phyloP scores from a whole-genome alignment of 2,888 invertebrate species.

The Nipponacmea schrenckii region DNA sequence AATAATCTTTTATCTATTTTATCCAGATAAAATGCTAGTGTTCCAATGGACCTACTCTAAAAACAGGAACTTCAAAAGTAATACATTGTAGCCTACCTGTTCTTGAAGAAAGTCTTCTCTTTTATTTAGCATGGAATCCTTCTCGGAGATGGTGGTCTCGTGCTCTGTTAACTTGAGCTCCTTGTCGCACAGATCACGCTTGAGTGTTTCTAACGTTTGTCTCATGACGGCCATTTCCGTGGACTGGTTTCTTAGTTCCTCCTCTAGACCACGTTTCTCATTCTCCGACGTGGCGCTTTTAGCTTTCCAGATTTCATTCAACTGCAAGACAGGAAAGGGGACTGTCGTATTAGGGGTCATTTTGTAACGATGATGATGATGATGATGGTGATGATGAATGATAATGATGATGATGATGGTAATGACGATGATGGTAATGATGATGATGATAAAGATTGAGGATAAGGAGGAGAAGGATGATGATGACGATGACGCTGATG shows the following conservation, averaged over 20 bases:
- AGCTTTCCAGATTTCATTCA: conserved; percentile 55
- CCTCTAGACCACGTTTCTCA: conserved; percentile 43
- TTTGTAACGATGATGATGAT: not conserved
- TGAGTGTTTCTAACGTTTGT: conserved; percentile 36
- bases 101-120: conserved; percentile 52
- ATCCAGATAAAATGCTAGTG: too few relatives aligned
- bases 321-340: conserved; percentile 27
- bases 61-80: too few relatives aligned
- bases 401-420: not conserved
- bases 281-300: conserved; percentile 52
- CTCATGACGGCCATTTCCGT: conserved; percentile 36
- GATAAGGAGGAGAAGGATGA: not conserved
- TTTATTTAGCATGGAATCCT: conserved; percentile 40
- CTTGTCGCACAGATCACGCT: conserved; percentile 46
- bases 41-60: too few relatives aligned
- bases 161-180: conserved; percentile 46
- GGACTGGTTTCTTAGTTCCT: conserved; percentile 34
- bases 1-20: too few relatives aligned
- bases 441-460: not conserved
- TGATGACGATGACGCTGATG: not conserved
- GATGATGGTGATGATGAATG: not conserved
- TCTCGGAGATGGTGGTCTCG: conserved; percentile 41
- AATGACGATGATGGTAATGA: not conserved
- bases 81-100: too few relatives aligned
- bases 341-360: not conserved